phyloP scores from a whole-genome alignment of 2,888 invertebrate species.

The Trichopria drosophilae region DNA sequence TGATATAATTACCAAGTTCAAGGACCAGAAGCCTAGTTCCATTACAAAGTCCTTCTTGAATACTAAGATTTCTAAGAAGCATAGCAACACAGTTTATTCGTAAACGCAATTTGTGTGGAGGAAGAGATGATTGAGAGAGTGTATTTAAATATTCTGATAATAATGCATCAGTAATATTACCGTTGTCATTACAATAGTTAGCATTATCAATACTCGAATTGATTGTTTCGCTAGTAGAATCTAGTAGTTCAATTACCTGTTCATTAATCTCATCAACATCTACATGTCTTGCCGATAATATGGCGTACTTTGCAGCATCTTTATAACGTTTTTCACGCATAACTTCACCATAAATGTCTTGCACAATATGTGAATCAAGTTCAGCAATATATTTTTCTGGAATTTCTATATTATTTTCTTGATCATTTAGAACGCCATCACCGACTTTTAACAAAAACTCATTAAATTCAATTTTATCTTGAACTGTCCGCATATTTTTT shows the following conservation, averaged over 20 bases:
- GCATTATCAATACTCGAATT: constrained; percentile 27
- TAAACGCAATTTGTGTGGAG: constrained; percentile 31
- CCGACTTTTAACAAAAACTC: constrained; percentile 33
- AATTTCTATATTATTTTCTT: constrained; percentile 28
- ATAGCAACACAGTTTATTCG: constrained; percentile 31
- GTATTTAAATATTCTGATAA: constrained; percentile 30
- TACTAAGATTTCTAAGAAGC: constrained; percentile 33
- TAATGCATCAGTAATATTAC: constrained; percentile 15
- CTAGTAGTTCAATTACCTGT: constrained; percentile 28
- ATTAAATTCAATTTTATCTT: constrained; percentile 30
- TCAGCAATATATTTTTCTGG: constrained; percentile 24
- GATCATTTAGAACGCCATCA: constrained; percentile 33
- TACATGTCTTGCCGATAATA: constrained; percentile 33
- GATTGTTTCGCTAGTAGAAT: constrained; percentile 19
- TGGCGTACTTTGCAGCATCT: constrained; percentile 28
- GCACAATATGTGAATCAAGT: constrained; percentile 23
- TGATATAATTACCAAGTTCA: constrained; percentile 25
- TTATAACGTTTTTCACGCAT: constrained; percentile 25
- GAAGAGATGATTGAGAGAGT: constrained; percentile 25
- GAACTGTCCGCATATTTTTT: constrained; percentile 33
- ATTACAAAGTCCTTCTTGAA: constrained; percentile 34
- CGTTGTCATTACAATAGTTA: constrained; percentile 24
- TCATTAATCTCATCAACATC: constrained; percentile 33
- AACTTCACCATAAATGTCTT: constrained; percentile 24
- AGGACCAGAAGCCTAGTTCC: constrained; percentile 34